phyloP scores from a whole-genome alignment of 2,797 vertebrate genomes.

The Vireo griseus region DNA sequence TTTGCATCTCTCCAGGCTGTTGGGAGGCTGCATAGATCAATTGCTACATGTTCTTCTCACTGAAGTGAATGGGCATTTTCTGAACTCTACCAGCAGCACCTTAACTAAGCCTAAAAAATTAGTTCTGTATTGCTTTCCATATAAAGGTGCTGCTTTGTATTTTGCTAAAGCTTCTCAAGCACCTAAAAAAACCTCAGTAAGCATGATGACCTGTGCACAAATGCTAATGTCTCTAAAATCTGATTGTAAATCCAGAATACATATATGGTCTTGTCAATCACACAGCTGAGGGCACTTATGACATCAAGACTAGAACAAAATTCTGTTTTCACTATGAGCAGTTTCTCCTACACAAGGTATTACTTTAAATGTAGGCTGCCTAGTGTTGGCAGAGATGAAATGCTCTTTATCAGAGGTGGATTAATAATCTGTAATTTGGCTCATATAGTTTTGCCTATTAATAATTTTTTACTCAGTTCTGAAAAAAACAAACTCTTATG shows the following conservation, averaged over 20 bases:
- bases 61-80: background rate
- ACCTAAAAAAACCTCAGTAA: background rate
- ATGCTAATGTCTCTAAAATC: background rate
- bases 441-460: background rate
- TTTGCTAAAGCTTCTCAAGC: background rate
- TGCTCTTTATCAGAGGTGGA: background rate
- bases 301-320: background rate
- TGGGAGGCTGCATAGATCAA: background rate
- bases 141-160: background rate
- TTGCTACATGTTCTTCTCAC: background rate
- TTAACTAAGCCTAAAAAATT: background rate
- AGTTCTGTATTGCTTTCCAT: background rate
- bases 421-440: background rate
- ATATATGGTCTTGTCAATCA: background rate
- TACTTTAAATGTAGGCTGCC: background rate
- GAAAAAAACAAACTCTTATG: background rate
- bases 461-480: background rate
- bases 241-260: background rate
- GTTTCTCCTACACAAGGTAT: background rate
- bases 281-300: background rate
- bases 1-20: background rate
- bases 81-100: background rate
- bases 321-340: rapidly evolving
- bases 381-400: background rate
- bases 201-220: background rate